Evolutionary conservation across 2,113 vertebrate genomes (phyloP), one percentile per base, ranked within the genome.

Genomic region (Microcebus griseorufus): DNA sequence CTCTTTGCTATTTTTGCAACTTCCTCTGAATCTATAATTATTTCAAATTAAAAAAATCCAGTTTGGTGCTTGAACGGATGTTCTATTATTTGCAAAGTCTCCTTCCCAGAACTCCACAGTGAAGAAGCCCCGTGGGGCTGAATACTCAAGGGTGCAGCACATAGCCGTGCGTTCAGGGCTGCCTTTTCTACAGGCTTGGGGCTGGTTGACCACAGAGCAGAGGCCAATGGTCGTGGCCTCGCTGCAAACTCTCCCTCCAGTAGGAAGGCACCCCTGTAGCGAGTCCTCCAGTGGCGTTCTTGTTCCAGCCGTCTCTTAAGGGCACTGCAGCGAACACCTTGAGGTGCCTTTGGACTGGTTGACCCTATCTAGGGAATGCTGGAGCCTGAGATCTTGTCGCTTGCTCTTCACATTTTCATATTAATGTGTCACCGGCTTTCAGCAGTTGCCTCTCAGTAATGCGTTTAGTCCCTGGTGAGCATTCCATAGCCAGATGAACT

Each of bases 401-500:
- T 67, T 0, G 0, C 69, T 69, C 89, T 75, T 60, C 84, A 51
- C 17, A 0, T 94, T 90, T 83, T 89, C 82, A 16, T 93, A 86
- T 82, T 95, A 62, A 53, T 51, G 82, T 90, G 79, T 97, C 92
- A 62, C 75, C 3, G 8, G 69, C 96, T 95, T 93, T 96, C 79
- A 89, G 95, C 58, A 55, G 42, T 94, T 86, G 70, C 76, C 25
- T 78, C 84, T 97, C 62, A 78, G 81, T 64, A 65, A 89, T 79
- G 82, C 37, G 0, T 78, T 91, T 70, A 83, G 96, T 93, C 89
- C 69, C 92, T 73, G 65, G 45, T 53, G 89, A 97, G 90, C 87
- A 92, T 97, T 91, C 96, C 87, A 39, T 29, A 81, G 84, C 96
- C 95, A 51, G 90, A 97, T 90, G 93, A 94, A 76, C 96, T 94